These are phyloP conservation scores for Campoplex nolae DNA, from an alignment of 2,888 invertebrate genomes.

Conservation along the genomic window DNA sequence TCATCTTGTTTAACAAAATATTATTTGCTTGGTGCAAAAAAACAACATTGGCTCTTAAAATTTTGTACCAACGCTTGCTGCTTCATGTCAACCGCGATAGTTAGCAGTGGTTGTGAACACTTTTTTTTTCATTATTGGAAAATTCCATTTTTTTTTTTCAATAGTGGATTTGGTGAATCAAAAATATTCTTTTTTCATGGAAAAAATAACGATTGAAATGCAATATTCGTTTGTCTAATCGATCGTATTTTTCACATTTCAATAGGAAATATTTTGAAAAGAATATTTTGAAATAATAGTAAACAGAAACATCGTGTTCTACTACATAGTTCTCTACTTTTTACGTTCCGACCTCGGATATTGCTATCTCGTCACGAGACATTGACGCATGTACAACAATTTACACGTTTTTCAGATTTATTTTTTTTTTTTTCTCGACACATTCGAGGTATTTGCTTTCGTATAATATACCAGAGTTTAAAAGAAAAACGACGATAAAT, in stretches of 20 bases:
- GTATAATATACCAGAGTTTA: neutral
- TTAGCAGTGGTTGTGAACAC: neutral
- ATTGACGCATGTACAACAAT: conserved; percentile 19
- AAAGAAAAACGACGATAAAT: conserved; percentile 39
- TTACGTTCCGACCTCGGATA: conserved; percentile 27
- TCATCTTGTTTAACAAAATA: conserved; percentile 26
- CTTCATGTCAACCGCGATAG: neutral
- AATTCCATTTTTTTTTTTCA: neutral
- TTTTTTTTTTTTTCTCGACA: conserved; percentile 11
- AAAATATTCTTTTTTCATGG: neutral
- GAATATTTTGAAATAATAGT: neutral
- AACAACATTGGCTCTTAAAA: neutral
- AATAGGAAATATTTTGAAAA: neutral
- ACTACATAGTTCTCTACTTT: neutral
- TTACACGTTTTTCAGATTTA: conserved; percentile 39
- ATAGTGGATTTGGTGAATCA: neutral
- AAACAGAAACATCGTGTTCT: neutral
- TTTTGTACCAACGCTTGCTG: conserved; percentile 10
- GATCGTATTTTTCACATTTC: neutral
- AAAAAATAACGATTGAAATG: neutral
- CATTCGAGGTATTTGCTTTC: conserved; percentile 11
- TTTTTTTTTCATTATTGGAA: neutral
- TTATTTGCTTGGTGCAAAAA: neutral
- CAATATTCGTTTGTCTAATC: neutral
- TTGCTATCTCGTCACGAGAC: neutral